Evolutionary conservation across 2,888 invertebrate species (phyloP).

Genomic region (Odiellus spinosus): DNA sequence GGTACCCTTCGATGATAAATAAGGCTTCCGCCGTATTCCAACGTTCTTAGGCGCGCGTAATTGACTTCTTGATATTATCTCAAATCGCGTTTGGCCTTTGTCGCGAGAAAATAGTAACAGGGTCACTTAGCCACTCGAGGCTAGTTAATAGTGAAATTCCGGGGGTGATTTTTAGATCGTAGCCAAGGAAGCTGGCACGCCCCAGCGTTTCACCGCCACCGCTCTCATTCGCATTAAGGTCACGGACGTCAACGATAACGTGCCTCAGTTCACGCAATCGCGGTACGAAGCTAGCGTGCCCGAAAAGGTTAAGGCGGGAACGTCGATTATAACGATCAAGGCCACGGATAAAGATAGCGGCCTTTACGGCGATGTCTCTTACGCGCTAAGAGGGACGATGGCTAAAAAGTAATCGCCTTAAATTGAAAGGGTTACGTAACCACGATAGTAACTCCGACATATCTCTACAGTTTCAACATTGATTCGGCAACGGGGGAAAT

Average conservation of each 20-base stretch:
- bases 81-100: no score
- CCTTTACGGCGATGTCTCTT: conserved; percentile 17
- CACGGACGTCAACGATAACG: conserved; percentile 22
- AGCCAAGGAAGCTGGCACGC: conserved; percentile 19
- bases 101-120: no score
- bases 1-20: no score
- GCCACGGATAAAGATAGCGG: conserved; percentile 20
- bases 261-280: conserved; percentile 25
- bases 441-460: neutral
- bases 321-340: neutral
- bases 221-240: conserved; percentile 25
- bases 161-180: conserved; percentile 19
- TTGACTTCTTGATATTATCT: no score
- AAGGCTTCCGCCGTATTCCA: no score
- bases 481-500: conserved; percentile 19
- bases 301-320: no score
- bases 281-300: conserved; percentile 14
- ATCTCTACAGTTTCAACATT: conserved; percentile 11
- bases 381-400: conserved; percentile 20
- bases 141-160: no score
- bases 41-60: no score
- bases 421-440: neutral
- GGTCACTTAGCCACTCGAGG: no score
- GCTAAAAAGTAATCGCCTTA: conserved; percentile 14
- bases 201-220: conserved; percentile 11